Base-by-base conservation (phyloP, 2,888 invertebrate genomes). In the Aricia artaxerxes region DNA sequence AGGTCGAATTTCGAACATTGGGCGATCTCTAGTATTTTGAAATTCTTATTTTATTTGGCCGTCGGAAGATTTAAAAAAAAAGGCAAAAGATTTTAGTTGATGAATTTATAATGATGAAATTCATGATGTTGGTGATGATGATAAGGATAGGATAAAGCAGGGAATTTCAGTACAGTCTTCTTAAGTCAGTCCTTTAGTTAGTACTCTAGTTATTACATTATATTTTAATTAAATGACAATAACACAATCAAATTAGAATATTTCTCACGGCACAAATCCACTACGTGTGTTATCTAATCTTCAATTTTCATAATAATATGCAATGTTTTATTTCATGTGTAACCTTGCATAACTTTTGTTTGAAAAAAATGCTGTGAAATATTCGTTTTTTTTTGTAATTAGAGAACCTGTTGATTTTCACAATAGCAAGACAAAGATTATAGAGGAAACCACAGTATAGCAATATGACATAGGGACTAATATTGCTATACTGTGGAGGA, bases 231-330 rank as follows among this genome's bases (percentile, higher is more conserved):
- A 31, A 64, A 64, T 7, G 3, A 31, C 24, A 64, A 31, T 11
- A 64, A 11, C 31, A 4, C 3, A 64, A 24, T 64, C 31, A 64
- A 64, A 64, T 64, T 64, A 64, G 31, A 64, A 64, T 64, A 64
- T 64, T 64, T 64, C 64, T 64, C 64, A 64, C 64, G 24, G 64
- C 31, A 64, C 7, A 61, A 61, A 31, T 24, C 24, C 31, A 53
- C 31, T 69, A 38, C 69, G 35, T 69, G 69, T 69, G 69, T 38
- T 69, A 69, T 38, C 35, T 69, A 69, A 24, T 69, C 69, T 38
- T 24, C 3, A 11, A 69, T 35, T 38, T 69, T 69, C 35, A 69
- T 16, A 35, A 35, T 31, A 11, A 64, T 35, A 69, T 35, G 69
- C 13, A 69, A 69, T 69, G 4, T 5, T 7, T 64, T 31, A 31